Conservation (phyloP, 1,140 invertebrate species). For the Drosophila ananassae region DNA sequence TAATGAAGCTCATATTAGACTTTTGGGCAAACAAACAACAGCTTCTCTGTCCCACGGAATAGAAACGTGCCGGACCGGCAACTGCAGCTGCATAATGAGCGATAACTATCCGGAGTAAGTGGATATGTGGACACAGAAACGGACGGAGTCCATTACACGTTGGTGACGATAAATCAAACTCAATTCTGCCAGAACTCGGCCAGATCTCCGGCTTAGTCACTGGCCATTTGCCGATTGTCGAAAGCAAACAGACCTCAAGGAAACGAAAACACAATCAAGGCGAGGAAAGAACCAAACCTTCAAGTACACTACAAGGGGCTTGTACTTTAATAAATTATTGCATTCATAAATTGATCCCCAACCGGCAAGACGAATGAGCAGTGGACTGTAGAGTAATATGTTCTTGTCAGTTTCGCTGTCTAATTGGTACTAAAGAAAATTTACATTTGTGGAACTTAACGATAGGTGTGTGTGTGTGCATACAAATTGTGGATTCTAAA, state of each 20-base stretch:
- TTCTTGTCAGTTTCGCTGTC: too few relatives aligned
- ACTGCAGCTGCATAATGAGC: conserved; percentile 36
- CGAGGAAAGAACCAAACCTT: background rate
- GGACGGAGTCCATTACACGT: conserved; percentile 7
- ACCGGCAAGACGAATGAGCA: too few relatives aligned
- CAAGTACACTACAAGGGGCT: conserved; percentile 7
- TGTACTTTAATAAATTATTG: background rate
- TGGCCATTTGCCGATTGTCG: background rate
- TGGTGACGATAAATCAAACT: conserved; percentile 44
- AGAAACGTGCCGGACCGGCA: conserved; percentile 29
- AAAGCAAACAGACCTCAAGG: conserved; percentile 18
- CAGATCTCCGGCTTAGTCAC: conserved; percentile 26
- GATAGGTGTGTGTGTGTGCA: too few relatives aligned
- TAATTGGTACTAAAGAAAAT: too few relatives aligned
- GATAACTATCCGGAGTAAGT: conserved; percentile 5
- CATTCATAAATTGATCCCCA: background rate
- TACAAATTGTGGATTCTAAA: too few relatives aligned
- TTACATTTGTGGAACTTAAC: too few relatives aligned
- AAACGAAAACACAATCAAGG: conserved; percentile 8
- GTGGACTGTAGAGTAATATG: too few relatives aligned
- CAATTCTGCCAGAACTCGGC: conserved; percentile 1
- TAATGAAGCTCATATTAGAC: conserved; percentile 30
- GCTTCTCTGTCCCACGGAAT: conserved; percentile 21
- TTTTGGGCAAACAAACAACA: conserved; percentile 25
- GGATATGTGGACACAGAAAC: background rate